Base-by-base conservation (phyloP, 2,888 invertebrate species). In the Diloba caeruleocephala region DNA sequence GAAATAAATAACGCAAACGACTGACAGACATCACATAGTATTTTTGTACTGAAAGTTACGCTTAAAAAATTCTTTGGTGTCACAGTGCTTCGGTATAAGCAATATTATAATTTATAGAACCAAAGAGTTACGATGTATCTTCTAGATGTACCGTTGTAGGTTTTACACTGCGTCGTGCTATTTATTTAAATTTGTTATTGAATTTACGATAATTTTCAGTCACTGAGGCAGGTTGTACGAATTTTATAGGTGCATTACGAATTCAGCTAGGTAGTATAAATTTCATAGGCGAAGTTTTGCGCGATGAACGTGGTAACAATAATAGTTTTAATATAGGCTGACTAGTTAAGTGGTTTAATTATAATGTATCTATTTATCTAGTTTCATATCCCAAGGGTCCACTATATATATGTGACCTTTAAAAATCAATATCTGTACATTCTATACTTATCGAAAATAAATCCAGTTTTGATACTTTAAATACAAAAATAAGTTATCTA, bases 1-100 rank as follows among this genome's bases (percentile, higher is more conserved):
- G 77, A 88, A 88, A 75, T 90, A 89, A 81, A 57, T 12, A 6
- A 38, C 38, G 26, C 52, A 69, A 25, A 65, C 76, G 88, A 88
- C 88, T 88, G 88, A 85, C 42, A 33, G 62, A 68, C 57, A 54
- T 60, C 66, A 44, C 45, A 74, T 73, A 77, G 78, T 85, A 84
- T 84, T 87, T 84, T 75, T 71, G 57, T 74, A 76, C 58, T 52
- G 59, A 66, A 61, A 65, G 42, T 62, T 56, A 53, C 51, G 54
- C 49, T 50, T 71, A 21, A 23, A 61, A 37, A 42, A 61, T 67
- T 75, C 73, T 74, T 76, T 77, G 71, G 74, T 58, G 61, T 63
- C 61, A 34, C 41, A 52, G 61, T 76, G 76, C 77, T 80, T 77
- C 39, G 66, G 46, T 59, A 51, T 70, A 76, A 82, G 79, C 78